These are phyloP conservation scores for Amphiprion clarkii DNA, from an alignment of 2,797 vertebrate genomes.

Conservation along the genomic window DNA sequence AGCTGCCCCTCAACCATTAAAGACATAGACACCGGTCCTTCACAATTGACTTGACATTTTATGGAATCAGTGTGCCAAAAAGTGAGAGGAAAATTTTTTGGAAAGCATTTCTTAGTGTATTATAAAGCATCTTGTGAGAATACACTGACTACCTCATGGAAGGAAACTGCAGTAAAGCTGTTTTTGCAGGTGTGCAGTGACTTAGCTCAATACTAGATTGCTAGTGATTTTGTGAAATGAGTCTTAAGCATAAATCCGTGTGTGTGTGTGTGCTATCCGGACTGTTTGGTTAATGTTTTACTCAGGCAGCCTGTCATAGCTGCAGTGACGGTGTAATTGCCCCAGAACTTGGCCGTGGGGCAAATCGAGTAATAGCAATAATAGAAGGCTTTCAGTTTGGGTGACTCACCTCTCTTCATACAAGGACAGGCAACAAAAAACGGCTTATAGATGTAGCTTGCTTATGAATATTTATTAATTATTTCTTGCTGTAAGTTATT, in stretches of 20 bases:
- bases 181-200: constrained; percentile 64
- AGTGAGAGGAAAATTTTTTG: neutral
- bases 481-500: neutral
- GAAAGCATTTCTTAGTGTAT: neutral
- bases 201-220: constrained; percentile 7
- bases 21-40: neutral
- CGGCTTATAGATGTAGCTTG: neutral
- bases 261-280: constrained; percentile 9
- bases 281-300: constrained; percentile 53
- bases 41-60: neutral
- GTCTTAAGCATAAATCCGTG: constrained; percentile 25
- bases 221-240: constrained; percentile 55
- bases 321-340: constrained; percentile 70
- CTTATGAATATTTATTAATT: constrained; percentile 28
- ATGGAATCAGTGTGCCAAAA: neutral
- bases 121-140: neutral
- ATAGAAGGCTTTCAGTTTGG: constrained; percentile 54
- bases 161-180: constrained; percentile 31
- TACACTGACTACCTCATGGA: constrained; percentile 4
- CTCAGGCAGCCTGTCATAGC: constrained; percentile 67
- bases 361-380: constrained; percentile 63
- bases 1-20: neutral
- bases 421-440: constrained; percentile 1
- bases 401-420: constrained; percentile 19
- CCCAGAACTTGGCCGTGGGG: constrained; percentile 45